Evolutionary conservation across 2,113 vertebrate species (phyloP), one percentile per base, ranked within the genome.

Genomic region (Oostethus manadensis): DNA sequence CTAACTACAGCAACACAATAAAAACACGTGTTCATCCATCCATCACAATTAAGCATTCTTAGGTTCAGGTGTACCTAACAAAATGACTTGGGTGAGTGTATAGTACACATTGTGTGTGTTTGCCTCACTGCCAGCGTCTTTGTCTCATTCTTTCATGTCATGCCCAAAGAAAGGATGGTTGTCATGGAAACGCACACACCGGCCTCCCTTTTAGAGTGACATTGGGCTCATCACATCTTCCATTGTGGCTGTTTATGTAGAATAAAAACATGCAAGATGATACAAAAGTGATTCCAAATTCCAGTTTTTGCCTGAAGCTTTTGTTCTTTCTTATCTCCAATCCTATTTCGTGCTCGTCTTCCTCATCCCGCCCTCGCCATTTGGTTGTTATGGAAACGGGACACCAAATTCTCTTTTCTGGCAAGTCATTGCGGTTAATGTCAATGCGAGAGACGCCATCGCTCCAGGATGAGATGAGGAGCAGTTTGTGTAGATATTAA

Each of bases 121-220:
- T 59, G 51, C 53, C 18, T 59, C 51, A 51, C 48, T 51, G 57
- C 64, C 57, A 23, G 15, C 1, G 0, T 57, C 51, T 63, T 60
- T 73, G 53, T 63, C 57, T 44, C 21, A 13, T 43, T 48, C 8
- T 15, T 10, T n/a, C 15, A 17, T 18, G 18, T 15, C 38, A 42
- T 42, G 6, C 11, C 38, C 38, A 42, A 42, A 42, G 14, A 42
- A 38, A 38, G 71, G 10, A 44, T 51, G 71, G 83, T 84, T 71
- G 83, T 75, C 75, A 83, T 58, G 66, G 83, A 60, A 83, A 84
- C 80, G 7, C 29, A 9, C 48, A n/a, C 38, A 40, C 38, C 35
- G 10, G 38, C 38, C 38, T 40, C 38, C 38, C 11, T 1, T n/a
- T n/a, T 40, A 2, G 8, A 38, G 23, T 26, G 23, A 26, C 23